Conservation (phyloP, 1,140 invertebrate species). For the Magallana angulata region DNA sequence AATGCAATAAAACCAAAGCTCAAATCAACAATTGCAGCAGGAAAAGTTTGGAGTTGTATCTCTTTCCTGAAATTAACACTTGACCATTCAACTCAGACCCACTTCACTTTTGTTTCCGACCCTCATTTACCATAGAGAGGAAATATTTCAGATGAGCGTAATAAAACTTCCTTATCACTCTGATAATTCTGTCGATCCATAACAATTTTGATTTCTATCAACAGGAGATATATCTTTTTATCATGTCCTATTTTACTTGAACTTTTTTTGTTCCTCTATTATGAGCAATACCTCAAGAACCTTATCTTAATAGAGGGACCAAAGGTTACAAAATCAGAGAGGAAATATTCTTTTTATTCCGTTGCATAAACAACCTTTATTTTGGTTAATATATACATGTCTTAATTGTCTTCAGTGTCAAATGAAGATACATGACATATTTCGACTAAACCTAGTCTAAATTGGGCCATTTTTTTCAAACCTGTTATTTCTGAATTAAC, state of each 20-base stretch:
- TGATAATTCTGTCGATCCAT: neutral
- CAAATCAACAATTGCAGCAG: neutral
- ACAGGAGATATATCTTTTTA: too few relatives aligned
- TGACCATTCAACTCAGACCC: neutral
- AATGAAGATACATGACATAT: neutral
- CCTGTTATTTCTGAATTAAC: neutral
- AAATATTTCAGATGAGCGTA: slow-evolving; percentile 2
- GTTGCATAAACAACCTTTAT: too few relatives aligned
- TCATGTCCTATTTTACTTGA: too few relatives aligned
- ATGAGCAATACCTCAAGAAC: too few relatives aligned
- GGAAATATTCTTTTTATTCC: too few relatives aligned
- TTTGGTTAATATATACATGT: too few relatives aligned
- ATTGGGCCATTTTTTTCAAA: neutral
- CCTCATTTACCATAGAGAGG: neutral
- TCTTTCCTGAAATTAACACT: slow-evolving; percentile 18
- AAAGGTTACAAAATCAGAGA: too few relatives aligned
- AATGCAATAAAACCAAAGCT: neutral
- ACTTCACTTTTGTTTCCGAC: slow-evolving; percentile 3
- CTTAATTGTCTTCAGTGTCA: too few relatives aligned
- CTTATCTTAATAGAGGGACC: too few relatives aligned
- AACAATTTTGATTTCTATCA: neutral
- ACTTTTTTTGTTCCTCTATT: too few relatives aligned
- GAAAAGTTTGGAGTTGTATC: slow-evolving; percentile 4
- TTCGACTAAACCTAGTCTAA: neutral
- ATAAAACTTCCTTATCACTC: neutral